These are phyloP conservation scores for Acleris cristana DNA, from an alignment of 2,888 invertebrate genomes.

Conservation along the genomic window DNA sequence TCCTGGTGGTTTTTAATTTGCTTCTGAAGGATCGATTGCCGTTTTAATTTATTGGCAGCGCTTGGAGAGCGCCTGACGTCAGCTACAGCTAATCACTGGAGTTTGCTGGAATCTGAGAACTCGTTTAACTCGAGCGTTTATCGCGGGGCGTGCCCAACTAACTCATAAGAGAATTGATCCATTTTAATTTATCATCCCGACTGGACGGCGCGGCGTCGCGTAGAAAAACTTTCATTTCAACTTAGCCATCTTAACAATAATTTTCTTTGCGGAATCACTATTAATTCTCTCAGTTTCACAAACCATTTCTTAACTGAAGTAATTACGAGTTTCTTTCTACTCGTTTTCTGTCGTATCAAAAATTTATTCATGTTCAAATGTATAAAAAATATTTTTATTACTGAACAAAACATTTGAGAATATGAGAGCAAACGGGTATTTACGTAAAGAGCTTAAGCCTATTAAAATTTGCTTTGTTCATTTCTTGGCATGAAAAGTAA, in stretches of 20 bases:
- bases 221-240: conserved; percentile 4
- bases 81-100: conserved; percentile 40
- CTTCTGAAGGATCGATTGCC: conserved; percentile 38
- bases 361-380: not conserved
- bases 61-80: conserved; percentile 44
- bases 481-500: too few relatives aligned
- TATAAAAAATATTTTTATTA: too few relatives aligned
- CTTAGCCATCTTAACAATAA: not conserved
- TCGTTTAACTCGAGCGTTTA: conserved; percentile 44
- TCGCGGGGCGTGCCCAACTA: conserved; percentile 29
- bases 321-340: not conserved
- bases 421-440: too few relatives aligned
- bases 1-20: conserved; percentile 27
- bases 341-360: not conserved
- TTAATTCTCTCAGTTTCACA: conserved; percentile 1
- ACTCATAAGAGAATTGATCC: conserved; percentile 30
- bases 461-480: too few relatives aligned
- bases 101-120: conserved; percentile 44
- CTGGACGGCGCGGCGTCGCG: conserved; percentile 2
- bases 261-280: not conserved
- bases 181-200: conserved; percentile 24
- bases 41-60: conserved; percentile 46
- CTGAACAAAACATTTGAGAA: too few relatives aligned
- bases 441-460: too few relatives aligned
- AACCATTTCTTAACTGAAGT: not conserved